These are phyloP conservation scores for Amphiprion ocellaris DNA, from an alignment of 2,113 vertebrate genomes.

Conservation along the genomic window DNA sequence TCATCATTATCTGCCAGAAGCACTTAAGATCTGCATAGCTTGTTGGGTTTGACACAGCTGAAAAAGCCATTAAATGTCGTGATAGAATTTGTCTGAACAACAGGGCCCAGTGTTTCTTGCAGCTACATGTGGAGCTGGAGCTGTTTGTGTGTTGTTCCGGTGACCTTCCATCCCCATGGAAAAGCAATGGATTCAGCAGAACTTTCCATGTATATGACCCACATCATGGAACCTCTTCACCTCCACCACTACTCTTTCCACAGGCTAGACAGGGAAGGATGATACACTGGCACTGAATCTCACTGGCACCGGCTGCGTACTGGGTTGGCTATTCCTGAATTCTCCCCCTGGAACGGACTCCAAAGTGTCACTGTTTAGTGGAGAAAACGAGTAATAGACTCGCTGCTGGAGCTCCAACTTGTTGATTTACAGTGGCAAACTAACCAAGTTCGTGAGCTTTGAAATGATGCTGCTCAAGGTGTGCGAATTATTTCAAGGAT, in stretches of 20 bases:
- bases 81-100: slow-evolving; percentile 57
- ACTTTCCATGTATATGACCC: slow-evolving; percentile 74
- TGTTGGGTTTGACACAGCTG: slow-evolving; percentile 37
- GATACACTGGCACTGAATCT: slow-evolving; percentile 67
- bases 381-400: slow-evolving; percentile 24
- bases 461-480: slow-evolving; percentile 15
- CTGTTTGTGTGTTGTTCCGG: slow-evolving; percentile 64
- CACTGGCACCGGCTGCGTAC: slow-evolving; percentile 45
- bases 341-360: slow-evolving; percentile 41
- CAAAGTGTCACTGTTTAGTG: slow-evolving; percentile 33
- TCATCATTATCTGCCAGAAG: slow-evolving; percentile 63
- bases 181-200: slow-evolving; percentile 65
- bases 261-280: slow-evolving; percentile 67
- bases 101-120: slow-evolving; percentile 51
- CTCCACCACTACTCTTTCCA: slow-evolving; percentile 74
- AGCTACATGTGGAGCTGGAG: slow-evolving; percentile 50
- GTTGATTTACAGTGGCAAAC: slow-evolving; percentile 22
- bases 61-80: slow-evolving; percentile 38
- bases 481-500: slow-evolving; percentile 41
- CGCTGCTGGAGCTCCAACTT: slow-evolving; percentile 11
- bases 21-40: slow-evolving; percentile 24
- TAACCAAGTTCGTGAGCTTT: not conserved
- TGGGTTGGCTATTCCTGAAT: slow-evolving; percentile 56
- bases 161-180: slow-evolving; percentile 75
- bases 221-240: slow-evolving; percentile 76